Base-by-base conservation (phyloP, 2,888 invertebrate species). In the Bhutanitis thaidina region DNA sequence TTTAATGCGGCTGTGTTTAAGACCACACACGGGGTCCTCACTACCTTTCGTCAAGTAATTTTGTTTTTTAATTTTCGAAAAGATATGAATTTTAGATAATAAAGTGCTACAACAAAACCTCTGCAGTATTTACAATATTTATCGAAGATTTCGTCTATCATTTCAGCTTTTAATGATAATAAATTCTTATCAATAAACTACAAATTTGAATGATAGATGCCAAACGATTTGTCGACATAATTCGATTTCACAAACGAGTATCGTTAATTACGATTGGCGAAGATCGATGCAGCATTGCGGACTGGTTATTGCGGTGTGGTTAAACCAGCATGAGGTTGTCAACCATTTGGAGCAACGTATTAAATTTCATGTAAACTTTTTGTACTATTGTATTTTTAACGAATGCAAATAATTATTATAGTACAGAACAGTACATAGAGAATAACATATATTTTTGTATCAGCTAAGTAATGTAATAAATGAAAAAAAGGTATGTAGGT, bases 211-310 rank as follows among this genome's bases (percentile, higher is more conserved):
- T 62, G 73, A 79, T 79, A 66, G 65, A 65, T 62, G 60, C 62
- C 54, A 69, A 77, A 69, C 71, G 70, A 80, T 80, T 81, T 77
- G 79, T 79, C 71, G 75, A 76, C 72, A 75, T 82, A 79, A 80
- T 80, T 79, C 74, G 77, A 80, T 83, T 84, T 81, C 81, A 80
- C 77, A 73, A 78, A 69, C 71, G 67, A 59, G 67, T 71, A 73
- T 78, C 77, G 77, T 84, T 86, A 85, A 86, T 87, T 82, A 80
- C 77, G 74, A 77, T 80, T 77, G 74, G 76, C 67, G 65, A 74
- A 77, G 75, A 79, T 79, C 78, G 80, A 81, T 80, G 77, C 71
- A 64, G 65, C 67, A 56, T 59, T 52, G 61, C 59, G 57, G 71
- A 85, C 87, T 81, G 82, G 85, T 87, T 84, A 70, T 72, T 58